Conservation (phyloP, 2,888 invertebrate genomes). For the Eupithecia insigniata region DNA sequence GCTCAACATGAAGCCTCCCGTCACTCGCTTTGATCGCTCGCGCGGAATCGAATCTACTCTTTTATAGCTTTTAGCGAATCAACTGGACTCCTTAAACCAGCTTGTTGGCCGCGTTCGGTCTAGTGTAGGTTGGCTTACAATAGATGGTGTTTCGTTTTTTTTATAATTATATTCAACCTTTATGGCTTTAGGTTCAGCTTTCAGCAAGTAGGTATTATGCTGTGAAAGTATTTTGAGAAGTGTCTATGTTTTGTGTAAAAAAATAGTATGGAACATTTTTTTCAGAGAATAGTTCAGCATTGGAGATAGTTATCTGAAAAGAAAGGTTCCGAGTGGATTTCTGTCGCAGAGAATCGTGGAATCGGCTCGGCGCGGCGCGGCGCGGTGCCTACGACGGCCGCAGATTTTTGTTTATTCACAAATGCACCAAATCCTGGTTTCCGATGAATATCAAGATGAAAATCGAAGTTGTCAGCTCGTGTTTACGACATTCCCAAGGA, state of each 20-base stretch:
- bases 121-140: background rate
- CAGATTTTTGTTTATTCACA: background rate
- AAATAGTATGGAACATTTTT: background rate
- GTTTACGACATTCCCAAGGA: background rate
- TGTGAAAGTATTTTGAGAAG: background rate
- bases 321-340: background rate
- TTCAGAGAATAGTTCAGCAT: background rate
- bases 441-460: conserved; percentile 21
- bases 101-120: background rate
- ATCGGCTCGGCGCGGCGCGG: background rate
- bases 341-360: background rate
- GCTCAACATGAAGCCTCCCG: background rate
- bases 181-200: background rate
- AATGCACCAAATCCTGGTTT: conserved; percentile 13
- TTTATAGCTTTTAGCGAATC: conserved; percentile 24
- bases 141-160: background rate
- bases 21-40: conserved; percentile 23
- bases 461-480: conserved; percentile 11
- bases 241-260: background rate
- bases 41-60: conserved; percentile 12
- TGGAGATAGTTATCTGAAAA: background rate
- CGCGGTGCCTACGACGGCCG: background rate
- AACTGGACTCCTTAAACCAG: background rate
- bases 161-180: background rate
- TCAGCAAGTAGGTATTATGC: no score